Percentiles rank a stretch among this genome's conserved stretches.
These are phyloP conservation scores for Catharus bicknelli DNA, from an alignment of 2,113 vertebrate genomes.

Conservation along the genomic window DNA sequence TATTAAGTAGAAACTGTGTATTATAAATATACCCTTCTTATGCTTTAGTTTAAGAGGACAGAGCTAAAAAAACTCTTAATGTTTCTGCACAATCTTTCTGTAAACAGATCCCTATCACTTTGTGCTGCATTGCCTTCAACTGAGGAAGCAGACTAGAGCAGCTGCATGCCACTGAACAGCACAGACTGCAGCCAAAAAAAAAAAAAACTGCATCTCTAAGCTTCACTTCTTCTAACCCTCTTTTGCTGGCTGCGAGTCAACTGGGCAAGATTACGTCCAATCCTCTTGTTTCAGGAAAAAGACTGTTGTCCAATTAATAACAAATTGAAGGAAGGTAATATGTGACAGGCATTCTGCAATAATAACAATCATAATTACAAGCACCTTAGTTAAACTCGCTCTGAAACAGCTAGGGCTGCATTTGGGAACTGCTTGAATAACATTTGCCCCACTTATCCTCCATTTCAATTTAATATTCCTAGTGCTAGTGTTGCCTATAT, in stretches of 20 bases:
- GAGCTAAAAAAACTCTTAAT: background rate
- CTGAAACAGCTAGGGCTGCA: background rate
- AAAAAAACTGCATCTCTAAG: background rate
- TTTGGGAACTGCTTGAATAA: conserved; percentile 42
- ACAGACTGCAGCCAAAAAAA: background rate
- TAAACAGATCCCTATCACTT: background rate
- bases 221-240: background rate
- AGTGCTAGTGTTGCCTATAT: conserved; percentile 69
- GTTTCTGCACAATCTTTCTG: background rate
- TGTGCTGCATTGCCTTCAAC: background rate
- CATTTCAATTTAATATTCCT: conserved; percentile 70
- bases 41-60: background rate
- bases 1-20: background rate
- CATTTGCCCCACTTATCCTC: conserved; percentile 49
- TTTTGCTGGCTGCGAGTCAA: background rate
- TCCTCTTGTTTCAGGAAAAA: background rate
- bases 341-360: background rate
- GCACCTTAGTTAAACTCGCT: background rate
- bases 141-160: background rate
- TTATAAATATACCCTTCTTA: background rate
- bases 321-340: background rate
- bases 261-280: background rate
- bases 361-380: background rate
- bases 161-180: background rate
- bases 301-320: background rate